Conservation (phyloP, 35 echinoderm and acorn worm genomes). For the Chiridota heheva region DNA sequence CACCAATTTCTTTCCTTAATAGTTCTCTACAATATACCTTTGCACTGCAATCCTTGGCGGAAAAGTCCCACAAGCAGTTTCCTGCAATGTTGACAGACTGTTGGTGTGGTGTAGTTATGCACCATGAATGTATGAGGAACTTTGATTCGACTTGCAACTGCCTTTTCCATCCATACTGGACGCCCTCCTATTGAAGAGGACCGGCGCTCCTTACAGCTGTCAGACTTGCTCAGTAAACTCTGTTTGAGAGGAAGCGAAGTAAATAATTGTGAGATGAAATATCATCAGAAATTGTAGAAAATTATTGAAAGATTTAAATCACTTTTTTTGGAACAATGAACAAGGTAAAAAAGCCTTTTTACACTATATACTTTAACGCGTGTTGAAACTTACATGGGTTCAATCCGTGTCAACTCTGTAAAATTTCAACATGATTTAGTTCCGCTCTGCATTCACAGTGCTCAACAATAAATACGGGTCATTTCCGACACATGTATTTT, state of each 20-base stretch:
- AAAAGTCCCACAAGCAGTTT: slow-evolving; percentile 88
- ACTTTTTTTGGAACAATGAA: not conserved
- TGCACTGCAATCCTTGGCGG: slow-evolving; percentile 94
- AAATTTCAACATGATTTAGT: too few species aligned
- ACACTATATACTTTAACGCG: not conserved
- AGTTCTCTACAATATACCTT: too few species aligned
- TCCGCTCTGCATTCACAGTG: too few species aligned
- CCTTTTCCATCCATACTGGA: slow-evolving; percentile 94
- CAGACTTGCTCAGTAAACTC: slow-evolving; percentile 61
- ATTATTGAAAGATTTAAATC: not conserved
- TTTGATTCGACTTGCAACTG: slow-evolving; percentile 94
- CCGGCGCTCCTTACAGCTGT: slow-evolving; percentile 76
- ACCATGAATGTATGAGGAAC: slow-evolving; percentile 98
- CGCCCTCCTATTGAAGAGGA: slow-evolving; percentile 90
- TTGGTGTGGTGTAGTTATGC: slow-evolving; percentile 98
- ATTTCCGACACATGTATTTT: too few species aligned
- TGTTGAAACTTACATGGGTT: not conserved
- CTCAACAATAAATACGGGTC: too few species aligned
- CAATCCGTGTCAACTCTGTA: too few species aligned
- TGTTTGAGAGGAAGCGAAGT: slow-evolving; percentile 9
- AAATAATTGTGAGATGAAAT: slow-evolving; percentile 3
- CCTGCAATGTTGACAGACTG: slow-evolving; percentile 95
- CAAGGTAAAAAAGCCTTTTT: not conserved
- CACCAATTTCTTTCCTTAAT: too few species aligned
- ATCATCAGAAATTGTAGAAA: not conserved